These are phyloP conservation scores for Drosophila nigritarsus DNA, from an alignment of 2,888 invertebrate genomes.

Conservation along the genomic window DNA sequence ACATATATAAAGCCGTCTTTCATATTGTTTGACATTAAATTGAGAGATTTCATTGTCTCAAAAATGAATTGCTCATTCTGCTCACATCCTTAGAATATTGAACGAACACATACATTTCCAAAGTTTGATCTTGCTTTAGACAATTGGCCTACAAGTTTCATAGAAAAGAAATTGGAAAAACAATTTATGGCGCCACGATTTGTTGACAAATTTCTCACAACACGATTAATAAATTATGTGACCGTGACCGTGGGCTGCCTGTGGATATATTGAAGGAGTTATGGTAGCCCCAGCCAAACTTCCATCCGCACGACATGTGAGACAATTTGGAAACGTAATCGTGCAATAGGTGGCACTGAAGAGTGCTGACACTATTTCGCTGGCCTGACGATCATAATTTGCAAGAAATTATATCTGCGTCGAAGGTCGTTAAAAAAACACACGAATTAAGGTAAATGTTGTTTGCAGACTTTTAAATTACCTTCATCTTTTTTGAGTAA, in stretches of 20 bases:
- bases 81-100: conserved; percentile 15
- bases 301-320: conserved; percentile 72
- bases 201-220: conserved; percentile 82
- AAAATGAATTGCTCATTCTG: conserved; percentile 18
- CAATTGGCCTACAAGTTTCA: conserved; percentile 31
- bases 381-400: conserved; percentile 50
- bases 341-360: conserved; percentile 65
- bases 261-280: conserved; percentile 35
- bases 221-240: conserved; percentile 79
- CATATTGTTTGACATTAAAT: background rate
- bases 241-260: conserved; percentile 67
- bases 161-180: conserved; percentile 32
- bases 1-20: background rate
- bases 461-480: conserved; percentile 63
- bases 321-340: conserved; percentile 68
- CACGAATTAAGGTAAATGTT: conserved; percentile 50
- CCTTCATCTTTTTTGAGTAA: conserved; percentile 1
- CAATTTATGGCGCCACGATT: conserved; percentile 80
- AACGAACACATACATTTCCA: conserved; percentile 10
- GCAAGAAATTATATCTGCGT: conserved; percentile 57
- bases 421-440: conserved; percentile 59
- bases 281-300: conserved; percentile 21
- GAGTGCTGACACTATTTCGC: conserved; percentile 61
- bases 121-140: conserved; percentile 17
- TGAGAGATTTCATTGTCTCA: conserved; percentile 16